phyloP scores from a whole-genome alignment of 2,113 vertebrate species.

The Bos indicus region DNA sequence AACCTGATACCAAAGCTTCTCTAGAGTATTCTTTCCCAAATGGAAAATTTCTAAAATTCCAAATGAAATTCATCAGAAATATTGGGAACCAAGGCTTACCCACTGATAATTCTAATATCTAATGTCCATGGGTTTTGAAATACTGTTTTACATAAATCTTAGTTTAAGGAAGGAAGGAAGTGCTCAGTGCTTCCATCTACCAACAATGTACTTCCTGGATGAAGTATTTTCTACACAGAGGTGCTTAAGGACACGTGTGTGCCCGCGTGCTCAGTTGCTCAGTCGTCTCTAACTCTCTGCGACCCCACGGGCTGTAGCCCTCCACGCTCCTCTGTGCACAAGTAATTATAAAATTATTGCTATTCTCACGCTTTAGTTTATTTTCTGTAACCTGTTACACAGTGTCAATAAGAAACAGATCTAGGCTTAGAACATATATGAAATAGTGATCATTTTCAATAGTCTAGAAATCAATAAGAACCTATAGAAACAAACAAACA shows the following conservation, averaged over 20 bases:
- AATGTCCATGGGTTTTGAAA: not conserved
- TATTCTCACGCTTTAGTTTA: not conserved
- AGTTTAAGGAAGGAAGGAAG: not conserved
- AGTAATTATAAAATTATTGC: not conserved
- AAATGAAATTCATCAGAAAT: not conserved
- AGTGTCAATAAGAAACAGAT: not conserved
- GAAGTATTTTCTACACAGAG: not conserved
- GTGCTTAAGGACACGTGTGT: not conserved
- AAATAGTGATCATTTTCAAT: not conserved
- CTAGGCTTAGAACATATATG: not conserved
- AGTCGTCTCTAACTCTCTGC: not conserved
- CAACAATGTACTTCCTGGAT: not conserved
- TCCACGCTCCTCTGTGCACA: not conserved
- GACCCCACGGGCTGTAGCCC: not conserved
- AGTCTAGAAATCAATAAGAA: slow-evolving; percentile 1
- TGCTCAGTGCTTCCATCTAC: not conserved
- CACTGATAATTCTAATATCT: not conserved
- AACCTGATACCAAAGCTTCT: not conserved
- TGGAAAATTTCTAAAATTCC: not conserved
- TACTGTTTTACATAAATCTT: not conserved
- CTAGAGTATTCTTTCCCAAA: not conserved
- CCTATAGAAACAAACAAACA: not conserved
- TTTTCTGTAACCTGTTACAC: not conserved
- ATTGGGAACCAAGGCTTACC: not conserved
- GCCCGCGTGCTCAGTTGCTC: not conserved